Conservation (phyloP, 2,797 vertebrate species). For the Poliocrania exsul region DNA sequence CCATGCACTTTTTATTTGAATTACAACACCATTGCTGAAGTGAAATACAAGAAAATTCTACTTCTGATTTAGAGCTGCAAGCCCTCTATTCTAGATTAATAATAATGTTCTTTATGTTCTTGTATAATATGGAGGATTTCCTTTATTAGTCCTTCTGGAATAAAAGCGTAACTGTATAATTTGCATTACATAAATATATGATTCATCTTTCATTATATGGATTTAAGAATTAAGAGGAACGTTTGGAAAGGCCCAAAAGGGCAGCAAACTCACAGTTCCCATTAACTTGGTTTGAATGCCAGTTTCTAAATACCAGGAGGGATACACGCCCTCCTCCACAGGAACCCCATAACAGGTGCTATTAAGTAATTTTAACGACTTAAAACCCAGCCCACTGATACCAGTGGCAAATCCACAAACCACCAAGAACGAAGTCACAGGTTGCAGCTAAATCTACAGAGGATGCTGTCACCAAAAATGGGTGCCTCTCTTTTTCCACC, state of each 20-base stretch:
- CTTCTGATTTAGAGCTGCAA: not conserved
- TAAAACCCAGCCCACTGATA: not conserved
- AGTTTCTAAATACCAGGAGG: not conserved
- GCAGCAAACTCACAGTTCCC: not conserved
- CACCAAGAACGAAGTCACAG: not conserved
- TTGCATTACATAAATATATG: not conserved
- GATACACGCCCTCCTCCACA: not conserved
- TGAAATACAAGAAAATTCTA: not conserved
- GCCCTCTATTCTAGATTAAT: not conserved
- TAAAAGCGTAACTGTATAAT: constrained; percentile 5
- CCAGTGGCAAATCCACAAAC: not conserved
- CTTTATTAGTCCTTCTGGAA: not conserved
- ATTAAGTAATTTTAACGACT: not conserved
- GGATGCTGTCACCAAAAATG: not conserved
- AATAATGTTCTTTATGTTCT: not conserved
- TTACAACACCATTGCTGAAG: not conserved
- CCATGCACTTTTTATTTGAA: not conserved
- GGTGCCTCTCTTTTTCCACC: not conserved
- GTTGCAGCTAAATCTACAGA: not conserved
- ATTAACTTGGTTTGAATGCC: not conserved
- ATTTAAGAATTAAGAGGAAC: constrained; percentile 12
- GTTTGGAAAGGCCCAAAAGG: not conserved
- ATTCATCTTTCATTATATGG: constrained; percentile 3
- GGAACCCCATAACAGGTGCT: not conserved
- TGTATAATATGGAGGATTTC: not conserved